Percentiles rank a stretch among this genome's conserved stretches.
phyloP scores from a whole-genome alignment of 2,888 invertebrate genomes.

The Perizoma flavofasciatum region DNA sequence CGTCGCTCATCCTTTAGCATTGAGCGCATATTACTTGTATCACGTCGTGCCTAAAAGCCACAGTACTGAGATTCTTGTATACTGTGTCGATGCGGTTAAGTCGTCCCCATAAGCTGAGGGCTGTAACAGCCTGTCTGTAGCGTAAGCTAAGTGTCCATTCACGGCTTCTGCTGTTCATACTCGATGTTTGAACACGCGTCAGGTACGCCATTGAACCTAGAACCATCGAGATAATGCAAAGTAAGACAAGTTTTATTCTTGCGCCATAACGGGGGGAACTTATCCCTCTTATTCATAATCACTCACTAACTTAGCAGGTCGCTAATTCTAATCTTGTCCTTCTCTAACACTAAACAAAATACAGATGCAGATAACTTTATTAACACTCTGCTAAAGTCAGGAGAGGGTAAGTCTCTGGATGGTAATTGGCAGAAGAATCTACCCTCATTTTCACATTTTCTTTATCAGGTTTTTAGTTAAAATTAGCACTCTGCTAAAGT shows the following conservation, averaged over 20 bases:
- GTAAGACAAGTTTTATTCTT: not conserved
- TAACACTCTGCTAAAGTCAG: too few species aligned
- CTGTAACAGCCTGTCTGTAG: slow-evolving; percentile 17
- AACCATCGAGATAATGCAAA: not conserved
- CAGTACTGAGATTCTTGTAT: slow-evolving; percentile 29
- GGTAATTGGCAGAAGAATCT: too few species aligned
- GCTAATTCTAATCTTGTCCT: too few species aligned
- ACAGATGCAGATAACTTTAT: too few species aligned
- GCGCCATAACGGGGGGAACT: too few species aligned
- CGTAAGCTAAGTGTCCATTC: slow-evolving; percentile 33
- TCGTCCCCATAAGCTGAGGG: slow-evolving; percentile 6
- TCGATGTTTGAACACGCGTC: slow-evolving; percentile 24
- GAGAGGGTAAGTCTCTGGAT: too few species aligned
- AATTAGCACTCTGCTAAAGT: too few species aligned
- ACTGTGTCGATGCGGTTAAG: slow-evolving; percentile 20
- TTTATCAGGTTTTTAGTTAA: too few species aligned
- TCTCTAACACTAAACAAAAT: too few species aligned
- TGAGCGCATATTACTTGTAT: not conserved
- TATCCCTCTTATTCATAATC: too few species aligned
- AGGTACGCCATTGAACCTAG: slow-evolving; percentile 42
- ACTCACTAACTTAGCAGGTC: too few species aligned
- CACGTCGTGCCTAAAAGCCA: slow-evolving; percentile 21
- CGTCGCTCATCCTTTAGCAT: not conserved
- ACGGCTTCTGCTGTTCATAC: slow-evolving; percentile 20
- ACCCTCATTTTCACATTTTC: too few species aligned